Evolutionary conservation across 2,113 vertebrate genomes (phyloP).

Genomic region (Dinomys branickii): DNA sequence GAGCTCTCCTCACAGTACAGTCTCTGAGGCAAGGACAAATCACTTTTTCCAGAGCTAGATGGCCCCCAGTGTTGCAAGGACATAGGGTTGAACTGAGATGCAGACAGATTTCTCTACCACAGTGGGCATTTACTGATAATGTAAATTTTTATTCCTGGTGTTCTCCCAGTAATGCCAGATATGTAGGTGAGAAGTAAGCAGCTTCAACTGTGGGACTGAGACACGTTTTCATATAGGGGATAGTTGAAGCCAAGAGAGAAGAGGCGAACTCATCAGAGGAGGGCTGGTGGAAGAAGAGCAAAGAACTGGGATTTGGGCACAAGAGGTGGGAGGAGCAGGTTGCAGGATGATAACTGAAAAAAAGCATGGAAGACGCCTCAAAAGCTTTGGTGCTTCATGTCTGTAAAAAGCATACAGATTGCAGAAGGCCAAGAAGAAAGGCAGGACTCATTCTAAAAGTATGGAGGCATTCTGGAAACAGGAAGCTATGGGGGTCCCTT

Average conservation of each 20-base stretch:
- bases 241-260: slow-evolving; percentile 15
- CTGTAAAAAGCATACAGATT: background rate
- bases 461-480: background rate
- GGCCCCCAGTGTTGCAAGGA: background rate
- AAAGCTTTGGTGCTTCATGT: background rate
- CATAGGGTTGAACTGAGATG: background rate
- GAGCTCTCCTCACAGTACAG: background rate
- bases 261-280: slow-evolving; percentile 8
- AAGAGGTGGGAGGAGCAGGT: background rate
- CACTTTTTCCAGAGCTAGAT: background rate
- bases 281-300: background rate
- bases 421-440: background rate
- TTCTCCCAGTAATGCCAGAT: background rate
- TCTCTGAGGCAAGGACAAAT: background rate
- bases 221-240: slow-evolving; percentile 6
- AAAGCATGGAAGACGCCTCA: background rate
- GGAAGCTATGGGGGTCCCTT: background rate
- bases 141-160: background rate
- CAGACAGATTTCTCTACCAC: background rate
- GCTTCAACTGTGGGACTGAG: slow-evolving; percentile 7
- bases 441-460: background rate
- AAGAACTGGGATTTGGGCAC: background rate
- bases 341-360: background rate
- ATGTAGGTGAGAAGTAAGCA: slow-evolving; percentile 14
- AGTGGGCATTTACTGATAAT: background rate